Evolutionary conservation across 2,113 vertebrate genomes (phyloP).

Genomic region (Cyanoderma ruficeps): DNA sequence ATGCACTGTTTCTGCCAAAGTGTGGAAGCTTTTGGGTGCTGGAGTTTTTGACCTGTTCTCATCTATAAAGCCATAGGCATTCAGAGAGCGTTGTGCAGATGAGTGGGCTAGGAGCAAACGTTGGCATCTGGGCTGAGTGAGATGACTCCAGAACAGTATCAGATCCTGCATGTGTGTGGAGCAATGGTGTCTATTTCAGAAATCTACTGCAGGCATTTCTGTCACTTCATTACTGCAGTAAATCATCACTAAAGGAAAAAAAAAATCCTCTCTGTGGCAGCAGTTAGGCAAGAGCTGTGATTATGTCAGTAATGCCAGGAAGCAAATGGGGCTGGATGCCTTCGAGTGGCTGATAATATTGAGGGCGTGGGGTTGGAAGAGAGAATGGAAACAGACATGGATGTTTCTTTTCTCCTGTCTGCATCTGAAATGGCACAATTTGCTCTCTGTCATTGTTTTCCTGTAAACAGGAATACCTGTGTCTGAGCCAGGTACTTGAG

Average conservation of each 20-base stretch:
- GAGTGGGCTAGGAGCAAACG: not conserved
- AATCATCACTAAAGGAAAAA: not conserved
- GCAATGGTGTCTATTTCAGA: conserved; percentile 37
- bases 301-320: conserved; percentile 6
- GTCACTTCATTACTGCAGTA: conserved; percentile 28
- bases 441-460: conserved; percentile 35
- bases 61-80: not conserved
- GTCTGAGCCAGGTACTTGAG: not conserved
- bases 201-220: conserved; percentile 40
- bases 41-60: not conserved
- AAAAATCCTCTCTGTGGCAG: not conserved
- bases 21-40: not conserved
- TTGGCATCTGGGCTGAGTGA: not conserved
- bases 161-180: not conserved
- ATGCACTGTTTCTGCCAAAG: not conserved
- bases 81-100: not conserved
- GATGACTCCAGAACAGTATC: not conserved
- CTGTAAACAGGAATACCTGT: conserved; percentile 29
- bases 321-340: conserved; percentile 4
- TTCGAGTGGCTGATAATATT: not conserved
- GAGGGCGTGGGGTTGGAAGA: not conserved
- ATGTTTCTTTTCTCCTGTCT: not conserved
- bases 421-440: not conserved
- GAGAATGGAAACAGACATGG: not conserved
- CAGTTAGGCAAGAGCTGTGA: conserved; percentile 37